Evolutionary conservation across 2,888 invertebrate species (phyloP).

Genomic region (Saturnia pavonia): DNA sequence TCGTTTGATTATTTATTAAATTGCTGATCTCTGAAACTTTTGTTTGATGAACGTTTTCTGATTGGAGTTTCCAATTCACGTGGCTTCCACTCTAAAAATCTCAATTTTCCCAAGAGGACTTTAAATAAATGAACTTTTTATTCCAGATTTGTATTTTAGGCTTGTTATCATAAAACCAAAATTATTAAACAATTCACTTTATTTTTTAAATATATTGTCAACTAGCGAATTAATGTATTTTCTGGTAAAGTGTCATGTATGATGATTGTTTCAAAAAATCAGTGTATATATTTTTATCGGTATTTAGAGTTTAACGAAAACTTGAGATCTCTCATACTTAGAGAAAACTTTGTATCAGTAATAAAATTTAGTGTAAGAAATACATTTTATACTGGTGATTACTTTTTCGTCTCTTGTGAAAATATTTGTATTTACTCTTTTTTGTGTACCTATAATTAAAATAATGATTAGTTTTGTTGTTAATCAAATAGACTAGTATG

Average conservation of each 20-base stretch:
- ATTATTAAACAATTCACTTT: no score
- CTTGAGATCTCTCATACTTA: not conserved
- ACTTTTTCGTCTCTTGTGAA: not conserved
- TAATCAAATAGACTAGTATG: constrained; percentile 37
- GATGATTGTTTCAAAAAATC: not conserved
- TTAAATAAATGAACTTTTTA: no score
- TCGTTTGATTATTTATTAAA: no score
- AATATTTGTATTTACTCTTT: constrained; percentile 22
- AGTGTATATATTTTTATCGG: not conserved
- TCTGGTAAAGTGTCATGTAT: not conserved
- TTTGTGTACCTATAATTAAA: constrained; percentile 22
- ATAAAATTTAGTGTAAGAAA: not conserved
- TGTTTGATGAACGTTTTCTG: no score
- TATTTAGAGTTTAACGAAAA: not conserved
- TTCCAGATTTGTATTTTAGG: no score
- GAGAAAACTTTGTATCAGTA: not conserved
- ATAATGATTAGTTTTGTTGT: constrained; percentile 35
- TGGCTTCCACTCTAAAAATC: no score
- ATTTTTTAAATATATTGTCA: no score
- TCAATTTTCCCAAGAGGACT: no score
- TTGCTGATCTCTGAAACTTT: no score
- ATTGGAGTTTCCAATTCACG: no score
- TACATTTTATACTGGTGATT: not conserved
- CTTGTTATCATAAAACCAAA: no score
- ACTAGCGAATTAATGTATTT: not conserved